Evolutionary conservation across 1,140 invertebrate species (phyloP).

Genomic region (Proales similis): DNA sequence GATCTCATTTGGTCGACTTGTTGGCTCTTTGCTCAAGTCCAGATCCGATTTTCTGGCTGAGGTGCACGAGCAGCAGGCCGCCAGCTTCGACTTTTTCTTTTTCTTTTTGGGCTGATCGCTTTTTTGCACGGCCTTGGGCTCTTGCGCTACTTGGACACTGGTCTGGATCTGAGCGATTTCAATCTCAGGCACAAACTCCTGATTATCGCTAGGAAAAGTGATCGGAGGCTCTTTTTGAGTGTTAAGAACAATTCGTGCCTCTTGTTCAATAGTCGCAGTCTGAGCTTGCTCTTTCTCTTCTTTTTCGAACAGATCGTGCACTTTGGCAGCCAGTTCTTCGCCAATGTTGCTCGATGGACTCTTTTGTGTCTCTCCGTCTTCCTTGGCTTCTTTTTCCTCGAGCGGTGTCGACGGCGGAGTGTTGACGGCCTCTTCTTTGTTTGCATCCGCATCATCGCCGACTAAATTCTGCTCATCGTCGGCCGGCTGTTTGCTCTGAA

Average conservation of each 20-base stretch:
- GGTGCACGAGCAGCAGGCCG: constrained; percentile 26
- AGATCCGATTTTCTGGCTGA: constrained; percentile 20
- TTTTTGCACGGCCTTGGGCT: not conserved
- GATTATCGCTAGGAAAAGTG: not conserved
- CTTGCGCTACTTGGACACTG: not conserved
- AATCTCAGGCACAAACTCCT: not conserved
- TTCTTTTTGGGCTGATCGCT: not conserved
- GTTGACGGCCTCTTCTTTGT: not conserved
- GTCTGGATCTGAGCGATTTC: not conserved
- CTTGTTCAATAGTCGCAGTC: too few relatives aligned
- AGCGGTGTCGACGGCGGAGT: constrained; percentile 22
- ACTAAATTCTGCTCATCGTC: not conserved
- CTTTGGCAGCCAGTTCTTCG: too few relatives aligned
- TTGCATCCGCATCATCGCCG: not conserved
- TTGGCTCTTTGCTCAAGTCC: constrained; percentile 12
- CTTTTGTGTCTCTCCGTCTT: not conserved
- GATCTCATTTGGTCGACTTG: constrained; percentile 5
- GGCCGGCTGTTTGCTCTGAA: not conserved
- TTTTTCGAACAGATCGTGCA: too few relatives aligned
- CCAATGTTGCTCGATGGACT: not conserved
- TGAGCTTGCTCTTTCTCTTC: too few relatives aligned
- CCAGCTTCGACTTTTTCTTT: constrained; percentile 10
- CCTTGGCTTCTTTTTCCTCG: not conserved
- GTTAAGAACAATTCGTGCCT: not conserved
- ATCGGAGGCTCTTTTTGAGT: constrained; percentile 14